phyloP scores from a whole-genome alignment of 2,797 vertebrate species.

The Apogon talboti region DNA sequence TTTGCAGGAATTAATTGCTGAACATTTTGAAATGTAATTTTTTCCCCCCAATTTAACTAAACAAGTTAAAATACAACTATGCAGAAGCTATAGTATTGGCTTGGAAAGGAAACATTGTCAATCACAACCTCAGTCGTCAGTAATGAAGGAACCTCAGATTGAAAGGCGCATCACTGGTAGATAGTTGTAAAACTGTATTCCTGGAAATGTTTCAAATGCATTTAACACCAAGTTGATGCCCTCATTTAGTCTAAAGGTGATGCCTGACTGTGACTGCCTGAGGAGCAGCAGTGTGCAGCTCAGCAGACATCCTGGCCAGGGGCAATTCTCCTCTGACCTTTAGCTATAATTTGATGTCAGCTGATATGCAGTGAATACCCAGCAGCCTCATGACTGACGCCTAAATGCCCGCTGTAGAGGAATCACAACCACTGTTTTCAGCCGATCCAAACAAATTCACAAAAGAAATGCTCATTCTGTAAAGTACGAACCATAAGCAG shows the following conservation, averaged over 20 bases:
- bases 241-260: neutral
- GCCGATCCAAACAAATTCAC: conserved; percentile 38
- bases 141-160: no score
- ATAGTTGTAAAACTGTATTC: no score
- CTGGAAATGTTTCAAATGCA: neutral
- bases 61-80: no score
- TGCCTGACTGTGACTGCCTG: conserved; percentile 10
- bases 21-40: no score
- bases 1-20: no score
- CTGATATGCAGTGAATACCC: conserved; percentile 36
- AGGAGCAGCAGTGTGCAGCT: conserved; percentile 11
- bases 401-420: conserved; percentile 9
- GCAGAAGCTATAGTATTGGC: no score
- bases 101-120: no score
- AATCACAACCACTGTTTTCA: conserved; percentile 14
- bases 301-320: neutral
- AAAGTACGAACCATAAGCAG: no score
- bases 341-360: conserved; percentile 52
- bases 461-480: no score
- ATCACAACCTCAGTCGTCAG: no score
- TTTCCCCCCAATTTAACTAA: no score
- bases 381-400: conserved; percentile 31
- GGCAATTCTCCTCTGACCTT: conserved; percentile 42
- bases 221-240: neutral
- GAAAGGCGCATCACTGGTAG: no score